Percentiles rank a stretch among this genome's conserved stretches.
phyloP scores from a whole-genome alignment of 2,888 invertebrate genomes.

The Andricus curvator region DNA sequence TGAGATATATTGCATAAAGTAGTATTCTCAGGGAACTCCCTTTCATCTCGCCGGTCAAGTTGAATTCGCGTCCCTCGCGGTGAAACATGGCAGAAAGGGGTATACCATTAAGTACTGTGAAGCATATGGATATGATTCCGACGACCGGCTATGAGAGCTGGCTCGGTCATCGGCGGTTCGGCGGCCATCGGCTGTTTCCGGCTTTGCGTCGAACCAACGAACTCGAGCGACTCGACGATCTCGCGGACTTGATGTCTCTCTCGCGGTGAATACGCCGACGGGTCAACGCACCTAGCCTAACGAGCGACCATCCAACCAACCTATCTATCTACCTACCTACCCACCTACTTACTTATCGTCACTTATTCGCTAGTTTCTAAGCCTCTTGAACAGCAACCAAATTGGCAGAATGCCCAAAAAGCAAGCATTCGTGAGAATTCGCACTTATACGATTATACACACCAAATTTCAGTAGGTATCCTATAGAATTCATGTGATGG shows the following conservation, averaged over 20 bases:
- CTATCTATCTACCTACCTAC: slow-evolving; percentile 72
- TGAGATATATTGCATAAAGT: slow-evolving; percentile 29
- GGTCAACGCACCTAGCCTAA: slow-evolving; percentile 77
- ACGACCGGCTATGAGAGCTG: slow-evolving; percentile 8
- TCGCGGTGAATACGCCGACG: slow-evolving; percentile 66
- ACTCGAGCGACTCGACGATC: slow-evolving; percentile 56
- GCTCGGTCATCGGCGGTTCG: slow-evolving; percentile 44
- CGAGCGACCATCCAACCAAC: slow-evolving; percentile 66
- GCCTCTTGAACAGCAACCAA: slow-evolving; percentile 61
- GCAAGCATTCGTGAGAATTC: slow-evolving; percentile 43
- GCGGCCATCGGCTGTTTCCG: slow-evolving; percentile 59
- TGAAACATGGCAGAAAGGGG: slow-evolving; percentile 28
- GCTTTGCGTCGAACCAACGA: slow-evolving; percentile 49
- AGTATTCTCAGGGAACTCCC: slow-evolving; percentile 27
- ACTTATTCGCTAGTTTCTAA: slow-evolving; percentile 70
- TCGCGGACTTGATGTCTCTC: slow-evolving; percentile 63
- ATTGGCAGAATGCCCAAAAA: slow-evolving; percentile 53
- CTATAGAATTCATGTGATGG: background rate
- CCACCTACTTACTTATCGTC: slow-evolving; percentile 77
- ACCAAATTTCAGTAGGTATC: background rate
- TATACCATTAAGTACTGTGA: slow-evolving; percentile 19
- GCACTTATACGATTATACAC: slow-evolving; percentile 13
- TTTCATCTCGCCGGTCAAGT: slow-evolving; percentile 21
- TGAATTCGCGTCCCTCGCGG: slow-evolving; percentile 35
- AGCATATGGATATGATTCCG: slow-evolving; percentile 28